Percentiles rank a stretch among this genome's conserved stretches.
Conservation (phyloP, 1,140 invertebrate species). For the Drosophila repletoides region DNA sequence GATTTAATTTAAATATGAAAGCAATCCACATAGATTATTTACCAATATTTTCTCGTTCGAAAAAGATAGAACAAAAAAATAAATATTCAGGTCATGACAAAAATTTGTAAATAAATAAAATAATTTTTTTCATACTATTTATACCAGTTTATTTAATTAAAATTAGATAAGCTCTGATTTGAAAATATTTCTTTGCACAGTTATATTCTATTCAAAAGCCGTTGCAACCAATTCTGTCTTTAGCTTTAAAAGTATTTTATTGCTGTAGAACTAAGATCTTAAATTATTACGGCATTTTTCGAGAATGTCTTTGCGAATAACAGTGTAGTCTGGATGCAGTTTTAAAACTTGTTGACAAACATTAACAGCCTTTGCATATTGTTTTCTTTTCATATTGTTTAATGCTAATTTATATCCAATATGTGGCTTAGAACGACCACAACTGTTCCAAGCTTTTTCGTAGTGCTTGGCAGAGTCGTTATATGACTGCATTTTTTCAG, state of each 20-base stretch:
- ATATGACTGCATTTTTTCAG: conserved; percentile 96
- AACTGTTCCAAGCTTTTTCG: conserved; percentile 90
- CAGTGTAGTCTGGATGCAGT: conserved; percentile 93
- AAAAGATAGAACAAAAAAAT: too few relatives aligned
- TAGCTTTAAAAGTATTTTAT: conserved; percentile 15
- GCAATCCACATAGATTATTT: too few relatives aligned
- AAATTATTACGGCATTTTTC: conserved; percentile 96
- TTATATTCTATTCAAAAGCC: too few relatives aligned
- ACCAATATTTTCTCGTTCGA: too few relatives aligned
- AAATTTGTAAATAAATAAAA: too few relatives aligned
- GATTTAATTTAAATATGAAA: too few relatives aligned
- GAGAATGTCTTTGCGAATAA: conserved; percentile 95
- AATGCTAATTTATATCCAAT: conserved; percentile 97
- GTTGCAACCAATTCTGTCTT: conserved; percentile 49
- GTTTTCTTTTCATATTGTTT: conserved; percentile 94
- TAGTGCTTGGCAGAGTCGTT: conserved; percentile 93
- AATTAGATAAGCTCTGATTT: not conserved
- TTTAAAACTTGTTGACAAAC: conserved; percentile 92
- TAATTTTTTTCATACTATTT: not conserved
- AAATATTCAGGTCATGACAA: too few relatives aligned
- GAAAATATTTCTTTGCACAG: too few relatives aligned
- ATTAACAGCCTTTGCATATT: conserved; percentile 89
- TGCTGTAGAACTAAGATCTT: conserved; percentile 84
- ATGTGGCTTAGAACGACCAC: conserved; percentile 90
- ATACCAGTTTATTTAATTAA: not conserved